Evolutionary conservation across 2,888 invertebrate genomes (phyloP).

Genomic region (Apamea crenata): DNA sequence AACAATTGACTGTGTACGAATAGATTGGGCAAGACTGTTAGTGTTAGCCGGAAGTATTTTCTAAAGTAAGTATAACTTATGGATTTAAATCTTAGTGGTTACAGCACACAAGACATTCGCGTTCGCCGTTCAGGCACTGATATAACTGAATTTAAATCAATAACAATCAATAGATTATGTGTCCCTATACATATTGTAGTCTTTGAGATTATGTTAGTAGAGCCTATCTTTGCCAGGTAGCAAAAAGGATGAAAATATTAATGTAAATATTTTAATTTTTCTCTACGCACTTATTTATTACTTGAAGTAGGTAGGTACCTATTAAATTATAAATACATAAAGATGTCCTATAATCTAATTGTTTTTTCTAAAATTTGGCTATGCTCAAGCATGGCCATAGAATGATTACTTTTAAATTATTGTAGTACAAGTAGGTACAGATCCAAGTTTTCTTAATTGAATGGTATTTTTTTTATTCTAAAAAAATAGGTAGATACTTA

Average conservation of each 20-base stretch:
- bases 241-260: neutral
- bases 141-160: neutral
- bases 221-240: neutral
- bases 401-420: no score
- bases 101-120: neutral
- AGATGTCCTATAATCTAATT: neutral
- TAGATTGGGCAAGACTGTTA: neutral
- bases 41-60: neutral
- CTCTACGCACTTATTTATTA: neutral
- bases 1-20: neutral
- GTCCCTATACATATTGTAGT: no score
- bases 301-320: neutral
- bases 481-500: no score
- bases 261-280: neutral
- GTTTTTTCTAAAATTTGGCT: neutral
- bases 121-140: no score
- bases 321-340: neutral
- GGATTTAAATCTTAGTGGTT: neutral
- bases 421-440: neutral
- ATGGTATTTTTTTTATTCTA: no score
- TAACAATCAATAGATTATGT: neutral
- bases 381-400: neutral
- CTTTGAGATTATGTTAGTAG: no score
- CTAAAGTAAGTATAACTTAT: constrained; percentile 9
- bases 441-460: neutral